Conservation (phyloP, 2,888 invertebrate species). For the Sinotaia quadrata region DNA sequence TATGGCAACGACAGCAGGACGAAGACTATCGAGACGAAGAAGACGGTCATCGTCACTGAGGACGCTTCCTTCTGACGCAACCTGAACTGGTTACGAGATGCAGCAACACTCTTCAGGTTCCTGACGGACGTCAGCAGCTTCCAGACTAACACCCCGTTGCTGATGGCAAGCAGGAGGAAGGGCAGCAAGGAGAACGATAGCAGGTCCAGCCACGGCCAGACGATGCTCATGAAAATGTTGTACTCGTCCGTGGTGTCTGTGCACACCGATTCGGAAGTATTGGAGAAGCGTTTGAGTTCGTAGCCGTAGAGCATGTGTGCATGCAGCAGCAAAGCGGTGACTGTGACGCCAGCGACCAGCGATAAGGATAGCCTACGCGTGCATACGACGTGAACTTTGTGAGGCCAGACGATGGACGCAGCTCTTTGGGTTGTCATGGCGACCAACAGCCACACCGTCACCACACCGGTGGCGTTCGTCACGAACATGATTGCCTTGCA, state of each 20-base stretch:
- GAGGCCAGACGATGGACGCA: slow-evolving; percentile 9
- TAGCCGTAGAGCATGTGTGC: not conserved
- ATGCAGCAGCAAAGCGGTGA: not conserved
- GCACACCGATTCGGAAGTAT: too few species aligned
- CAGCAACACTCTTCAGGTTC: not conserved
- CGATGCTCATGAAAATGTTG: too few species aligned
- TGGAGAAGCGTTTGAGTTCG: too few species aligned
- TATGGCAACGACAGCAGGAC: not conserved
- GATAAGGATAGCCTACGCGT: not conserved
- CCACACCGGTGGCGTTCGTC: not conserved
- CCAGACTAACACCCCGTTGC: not conserved
- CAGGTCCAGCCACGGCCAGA: not conserved
- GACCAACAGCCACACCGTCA: slow-evolving; percentile 25
- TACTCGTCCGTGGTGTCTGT: too few species aligned
- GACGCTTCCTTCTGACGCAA: not conserved
- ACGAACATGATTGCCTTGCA: slow-evolving; percentile 1
- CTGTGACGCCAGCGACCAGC: not conserved
- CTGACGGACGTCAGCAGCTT: not conserved
- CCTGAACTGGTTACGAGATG: not conserved
- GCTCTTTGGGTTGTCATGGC: slow-evolving; percentile 16
- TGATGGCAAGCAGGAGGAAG: not conserved
- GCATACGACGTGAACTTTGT: not conserved
- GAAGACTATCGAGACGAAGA: not conserved
- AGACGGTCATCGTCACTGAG: not conserved
- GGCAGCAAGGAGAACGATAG: not conserved